Percentiles rank a stretch among this genome's conserved stretches.
These are phyloP conservation scores for Acrobasis repandana DNA, from an alignment of 2,888 invertebrate genomes.

Conservation along the genomic window DNA sequence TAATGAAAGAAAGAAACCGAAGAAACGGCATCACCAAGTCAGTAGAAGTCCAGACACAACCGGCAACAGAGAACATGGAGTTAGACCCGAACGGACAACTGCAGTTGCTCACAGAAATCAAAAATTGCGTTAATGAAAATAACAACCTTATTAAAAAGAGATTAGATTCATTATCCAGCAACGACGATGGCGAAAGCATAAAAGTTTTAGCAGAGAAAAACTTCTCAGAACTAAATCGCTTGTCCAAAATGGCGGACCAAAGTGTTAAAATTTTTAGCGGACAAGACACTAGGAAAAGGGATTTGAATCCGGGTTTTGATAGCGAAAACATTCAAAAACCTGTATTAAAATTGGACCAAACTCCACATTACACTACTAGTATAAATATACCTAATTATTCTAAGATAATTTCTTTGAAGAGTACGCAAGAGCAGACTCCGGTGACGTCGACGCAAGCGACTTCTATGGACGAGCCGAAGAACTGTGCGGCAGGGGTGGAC, in stretches of 20 bases:
- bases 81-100: conserved; percentile 64
- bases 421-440: conserved; percentile 45
- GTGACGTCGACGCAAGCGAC: conserved; percentile 57
- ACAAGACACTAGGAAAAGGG: conserved; percentile 60
- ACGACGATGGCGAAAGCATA: conserved; percentile 57
- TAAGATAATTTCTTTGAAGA: conserved; percentile 67
- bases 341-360: conserved; percentile 36
- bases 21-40: conserved; percentile 68
- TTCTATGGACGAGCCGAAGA: conserved; percentile 72
- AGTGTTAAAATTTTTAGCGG: conserved; percentile 72
- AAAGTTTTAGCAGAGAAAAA: conserved; percentile 71
- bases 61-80: conserved; percentile 36
- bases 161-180: conserved; percentile 49
- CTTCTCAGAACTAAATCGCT: conserved; percentile 68
- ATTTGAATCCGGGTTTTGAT: conserved; percentile 69
- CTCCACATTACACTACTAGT: conserved; percentile 51
- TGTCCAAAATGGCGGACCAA: conserved; percentile 75
- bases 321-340: conserved; percentile 66
- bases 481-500: conserved; percentile 57
- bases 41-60: conserved; percentile 34
- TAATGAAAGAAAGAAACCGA: conserved; percentile 84
- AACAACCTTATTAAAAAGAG: conserved; percentile 73
- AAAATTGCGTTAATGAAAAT: conserved; percentile 70
- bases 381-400: conserved; percentile 72
- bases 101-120: conserved; percentile 69